Evolutionary conservation across 2,113 vertebrate genomes (phyloP), one percentile per base, ranked within the genome.

Genomic region (Thomomys bottae): DNA sequence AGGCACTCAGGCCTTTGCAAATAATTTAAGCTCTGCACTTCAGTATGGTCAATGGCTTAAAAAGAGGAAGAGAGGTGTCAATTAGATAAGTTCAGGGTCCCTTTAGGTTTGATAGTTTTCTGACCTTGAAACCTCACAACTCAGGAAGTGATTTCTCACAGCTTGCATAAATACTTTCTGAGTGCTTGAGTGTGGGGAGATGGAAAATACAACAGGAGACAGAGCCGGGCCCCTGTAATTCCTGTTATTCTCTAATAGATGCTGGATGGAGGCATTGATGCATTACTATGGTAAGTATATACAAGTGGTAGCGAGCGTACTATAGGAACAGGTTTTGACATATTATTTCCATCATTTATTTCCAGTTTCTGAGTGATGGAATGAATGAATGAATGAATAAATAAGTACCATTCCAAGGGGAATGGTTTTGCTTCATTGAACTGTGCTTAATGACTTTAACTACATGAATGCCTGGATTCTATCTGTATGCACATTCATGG

Each of bases 371-470:
- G 40, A 76, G 49, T 77, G 57, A 88, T 23, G 6, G 12, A 63
- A 38, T 68, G 77, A 93, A 78, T n/a, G 76, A 91, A 61, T 73
- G 66, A 88, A 54, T 54, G 49, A 54, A 17, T 54, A 15, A 88
- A 54, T 54, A 15, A 54, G 14, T 54, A 15, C 49, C 49, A 84
- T 91, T 80, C 67, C 26, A 68, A 86, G 89, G 89, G 23, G 72
- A 61, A 76, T 85, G 4, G 49, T 54, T 54, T 6, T 75, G n/a
- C 61, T 54, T 14, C 26, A 24, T 24, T 57, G 21, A 91, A 61
- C 45, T 36, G 11, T 57, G 21, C 15, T 40, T 42, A 64, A 68
- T 84, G 77, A n/a, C 40, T 91, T 78, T 80, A 79, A 57, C 40
- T 80, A n/a, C 15, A 54, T 38, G 66, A 68, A 64, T 67, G 40